Evolutionary conservation across 2,113 vertebrate species (phyloP), one percentile per base, ranked within the genome.

Genomic region (Trinectes maculatus): DNA sequence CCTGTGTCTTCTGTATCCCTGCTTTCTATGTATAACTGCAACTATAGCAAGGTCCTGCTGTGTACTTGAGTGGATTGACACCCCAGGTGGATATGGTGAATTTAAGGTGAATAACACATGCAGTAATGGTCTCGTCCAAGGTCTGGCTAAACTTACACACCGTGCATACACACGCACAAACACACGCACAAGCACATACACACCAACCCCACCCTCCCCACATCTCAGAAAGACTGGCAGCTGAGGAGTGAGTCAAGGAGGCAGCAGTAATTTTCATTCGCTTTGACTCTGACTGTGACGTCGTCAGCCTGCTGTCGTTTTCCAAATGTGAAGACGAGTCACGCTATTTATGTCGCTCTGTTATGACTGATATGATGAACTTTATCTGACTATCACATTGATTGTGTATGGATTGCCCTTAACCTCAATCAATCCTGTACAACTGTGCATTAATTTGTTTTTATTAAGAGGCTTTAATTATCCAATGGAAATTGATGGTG

Each of bases 401-500:
- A 72, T 85, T 72, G 68, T 53, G n/a, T 53, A 6, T 25, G 47
- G 8, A 22, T 11, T 59, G 44, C 26, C 49, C 71, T 63, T 67
- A 62, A 63, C 46, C 60, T 68, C 25, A 71, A 70, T 80, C 46
- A 8, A 71, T 80, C 55, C 8, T 21, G 58, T 49, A 52, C 34
- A 39, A 59, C 44, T 22, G 1, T 24, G 53, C 63, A 74, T 85
- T 52, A 33, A 65, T 85, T 57, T 56, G 36, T 71, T 62, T 62
- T 21, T 8, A 49, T 69, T 42, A 51, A 3, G 54, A 26, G 10
- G 29, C 31, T 64, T 59, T 73, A 70, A 76, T 82, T 77, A 58
- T 54, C 55, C 63, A 2, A 36, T 22, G 2, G 61, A 43, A 56
- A 65, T 71, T 61, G 56, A 54, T 61, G 43, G 63, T 53, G 36